Conservation (phyloP, 2,888 invertebrate species). For the Epirrita christyi region DNA sequence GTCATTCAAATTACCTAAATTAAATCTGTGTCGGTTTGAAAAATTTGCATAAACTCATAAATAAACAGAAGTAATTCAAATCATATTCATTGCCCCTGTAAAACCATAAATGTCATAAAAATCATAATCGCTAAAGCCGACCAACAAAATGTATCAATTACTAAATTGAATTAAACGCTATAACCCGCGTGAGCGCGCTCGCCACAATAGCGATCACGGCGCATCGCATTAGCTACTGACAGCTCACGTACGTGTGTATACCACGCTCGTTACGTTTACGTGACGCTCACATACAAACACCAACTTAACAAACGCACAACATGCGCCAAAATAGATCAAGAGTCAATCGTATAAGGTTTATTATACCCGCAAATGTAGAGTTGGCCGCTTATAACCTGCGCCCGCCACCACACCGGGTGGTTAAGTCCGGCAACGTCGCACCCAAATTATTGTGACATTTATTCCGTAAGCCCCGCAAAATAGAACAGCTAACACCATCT, state of each 20-base stretch:
- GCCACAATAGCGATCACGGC: slow-evolving; percentile 81
- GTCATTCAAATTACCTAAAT: too few species aligned
- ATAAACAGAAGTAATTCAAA: neutral
- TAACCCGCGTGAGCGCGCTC: slow-evolving; percentile 75
- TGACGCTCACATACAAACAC: slow-evolving; percentile 74
- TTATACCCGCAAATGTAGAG: slow-evolving; percentile 51
- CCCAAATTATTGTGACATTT: slow-evolving; percentile 81
- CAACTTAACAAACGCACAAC: slow-evolving; percentile 54
- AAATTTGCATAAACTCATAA: neutral
- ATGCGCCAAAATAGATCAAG: slow-evolving; percentile 58
- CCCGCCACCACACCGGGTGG: slow-evolving; percentile 78
- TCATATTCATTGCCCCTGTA: slow-evolving; percentile 11
- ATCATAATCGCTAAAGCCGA: slow-evolving; percentile 52
- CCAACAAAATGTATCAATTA: slow-evolving; percentile 81
- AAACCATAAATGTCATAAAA: slow-evolving; percentile 26
- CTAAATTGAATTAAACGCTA: slow-evolving; percentile 83
- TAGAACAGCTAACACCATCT: slow-evolving; percentile 77
- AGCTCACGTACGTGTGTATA: slow-evolving; percentile 77
- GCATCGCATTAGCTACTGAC: slow-evolving; percentile 84
- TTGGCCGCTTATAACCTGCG: slow-evolving; percentile 68
- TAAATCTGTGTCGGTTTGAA: neutral
- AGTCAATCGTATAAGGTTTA: slow-evolving; percentile 48
- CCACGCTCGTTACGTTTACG: slow-evolving; percentile 80
- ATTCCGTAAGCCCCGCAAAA: slow-evolving; percentile 62
- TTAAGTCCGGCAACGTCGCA: slow-evolving; percentile 83